phyloP scores from a whole-genome alignment of 2,113 vertebrate species.

The Burhinus bistriatus region DNA sequence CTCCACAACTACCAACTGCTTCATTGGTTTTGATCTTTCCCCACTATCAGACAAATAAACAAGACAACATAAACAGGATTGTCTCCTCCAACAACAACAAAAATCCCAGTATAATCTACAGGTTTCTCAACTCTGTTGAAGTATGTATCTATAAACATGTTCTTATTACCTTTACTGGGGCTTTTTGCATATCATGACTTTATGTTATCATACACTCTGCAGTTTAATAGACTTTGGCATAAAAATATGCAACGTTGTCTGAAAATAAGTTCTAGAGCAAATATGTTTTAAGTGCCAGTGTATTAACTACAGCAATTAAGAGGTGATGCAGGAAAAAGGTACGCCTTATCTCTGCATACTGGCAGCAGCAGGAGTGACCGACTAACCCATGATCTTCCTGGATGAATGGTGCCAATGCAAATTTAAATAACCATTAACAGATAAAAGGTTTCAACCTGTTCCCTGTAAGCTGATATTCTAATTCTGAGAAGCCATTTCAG shows the following conservation, averaged over 20 bases:
- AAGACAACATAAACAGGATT: neutral
- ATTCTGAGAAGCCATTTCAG: neutral
- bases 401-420: neutral
- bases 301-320: neutral
- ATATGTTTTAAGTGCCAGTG: neutral
- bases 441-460: neutral
- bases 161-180: neutral
- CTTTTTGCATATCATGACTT: rapidly evolving
- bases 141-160: too few relatives aligned
- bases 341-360: neutral
- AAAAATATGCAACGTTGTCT: neutral
- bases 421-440: neutral
- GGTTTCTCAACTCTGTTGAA: neutral
- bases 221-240: neutral
- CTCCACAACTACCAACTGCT: neutral
- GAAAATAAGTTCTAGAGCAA: neutral
- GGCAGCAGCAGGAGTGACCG: neutral
- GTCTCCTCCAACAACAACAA: neutral
- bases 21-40: neutral
- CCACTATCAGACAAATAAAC: neutral
- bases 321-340: neutral
- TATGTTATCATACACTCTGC: neutral
- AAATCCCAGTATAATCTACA: neutral
- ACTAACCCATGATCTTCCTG: neutral
- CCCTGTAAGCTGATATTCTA: neutral